Conservation (phyloP, 2,797 vertebrate genomes). For the Acanthis flammea region DNA sequence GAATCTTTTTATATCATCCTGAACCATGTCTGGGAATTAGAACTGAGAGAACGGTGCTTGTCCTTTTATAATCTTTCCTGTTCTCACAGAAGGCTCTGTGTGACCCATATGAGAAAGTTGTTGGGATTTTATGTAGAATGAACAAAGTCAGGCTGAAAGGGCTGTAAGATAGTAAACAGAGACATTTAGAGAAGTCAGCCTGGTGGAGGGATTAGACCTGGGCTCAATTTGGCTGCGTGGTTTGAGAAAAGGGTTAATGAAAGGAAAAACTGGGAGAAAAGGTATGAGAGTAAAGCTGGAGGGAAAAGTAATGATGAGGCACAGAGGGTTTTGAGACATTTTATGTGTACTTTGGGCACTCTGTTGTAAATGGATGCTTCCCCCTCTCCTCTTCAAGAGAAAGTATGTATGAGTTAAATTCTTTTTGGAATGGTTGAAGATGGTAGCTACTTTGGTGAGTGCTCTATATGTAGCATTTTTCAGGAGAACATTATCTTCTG, state of each 20-base stretch:
- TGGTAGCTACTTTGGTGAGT: not conserved
- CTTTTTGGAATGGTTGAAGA: not conserved
- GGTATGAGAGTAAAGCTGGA: not conserved
- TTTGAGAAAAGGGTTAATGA: not conserved
- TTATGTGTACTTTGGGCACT: not conserved
- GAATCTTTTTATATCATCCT: not conserved
- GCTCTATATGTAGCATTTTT: not conserved
- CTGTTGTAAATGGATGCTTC: not conserved
- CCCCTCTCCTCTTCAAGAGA: not conserved
- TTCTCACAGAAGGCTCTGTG: not conserved
- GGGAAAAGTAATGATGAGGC: not conserved
- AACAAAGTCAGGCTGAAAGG: not conserved
- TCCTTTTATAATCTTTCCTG: not conserved
- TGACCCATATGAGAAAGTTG: not conserved
- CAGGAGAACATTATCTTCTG: not conserved
- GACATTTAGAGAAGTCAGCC: not conserved
- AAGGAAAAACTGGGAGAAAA: not conserved
- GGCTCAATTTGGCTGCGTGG: not conserved
- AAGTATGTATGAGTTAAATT: not conserved
- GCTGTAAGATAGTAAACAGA: not conserved
- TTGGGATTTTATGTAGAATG: not conserved
- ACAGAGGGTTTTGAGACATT: not conserved
- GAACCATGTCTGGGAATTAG: not conserved
- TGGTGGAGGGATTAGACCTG: not conserved
- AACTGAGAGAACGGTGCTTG: not conserved